phyloP scores from a whole-genome alignment of 2,113 vertebrate genomes.

The Mus spicilegus region DNA sequence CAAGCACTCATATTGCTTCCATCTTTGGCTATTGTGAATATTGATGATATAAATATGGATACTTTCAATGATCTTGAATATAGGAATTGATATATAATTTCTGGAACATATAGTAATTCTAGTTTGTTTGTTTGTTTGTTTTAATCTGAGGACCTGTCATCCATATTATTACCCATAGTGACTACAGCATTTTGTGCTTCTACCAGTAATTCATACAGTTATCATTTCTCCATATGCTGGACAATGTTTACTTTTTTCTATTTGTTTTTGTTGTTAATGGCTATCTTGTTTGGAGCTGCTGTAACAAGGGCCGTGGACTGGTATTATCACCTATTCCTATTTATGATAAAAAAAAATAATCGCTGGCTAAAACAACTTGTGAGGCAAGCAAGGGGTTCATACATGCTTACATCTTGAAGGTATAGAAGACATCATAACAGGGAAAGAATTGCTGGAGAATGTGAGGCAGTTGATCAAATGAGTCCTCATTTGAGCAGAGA shows the following conservation, averaged over 20 bases:
- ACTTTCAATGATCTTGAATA: background rate
- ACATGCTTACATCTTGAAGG: background rate
- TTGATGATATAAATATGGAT: background rate
- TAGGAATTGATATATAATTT: background rate
- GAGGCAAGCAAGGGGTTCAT: background rate
- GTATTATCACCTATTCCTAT: background rate
- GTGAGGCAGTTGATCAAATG: background rate
- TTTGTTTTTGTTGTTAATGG: background rate
- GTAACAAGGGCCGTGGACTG: background rate
- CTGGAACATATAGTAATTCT: background rate
- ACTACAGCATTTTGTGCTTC: background rate
- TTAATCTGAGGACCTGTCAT: background rate
- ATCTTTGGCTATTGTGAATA: background rate
- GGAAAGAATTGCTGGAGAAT: background rate
- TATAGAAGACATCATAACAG: background rate
- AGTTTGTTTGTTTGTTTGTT: background rate
- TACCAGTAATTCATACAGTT: background rate
- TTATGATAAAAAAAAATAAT: background rate
- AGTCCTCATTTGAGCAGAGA: background rate
- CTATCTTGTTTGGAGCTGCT: background rate
- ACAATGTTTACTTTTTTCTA: background rate
- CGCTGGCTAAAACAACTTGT: background rate
- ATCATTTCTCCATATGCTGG: background rate
- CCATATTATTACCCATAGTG: background rate
- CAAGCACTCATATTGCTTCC: background rate